Evolutionary conservation across 35 echinoderm and acorn worm genomes (phyloP).

Genomic region (Lytechinus pictus): DNA sequence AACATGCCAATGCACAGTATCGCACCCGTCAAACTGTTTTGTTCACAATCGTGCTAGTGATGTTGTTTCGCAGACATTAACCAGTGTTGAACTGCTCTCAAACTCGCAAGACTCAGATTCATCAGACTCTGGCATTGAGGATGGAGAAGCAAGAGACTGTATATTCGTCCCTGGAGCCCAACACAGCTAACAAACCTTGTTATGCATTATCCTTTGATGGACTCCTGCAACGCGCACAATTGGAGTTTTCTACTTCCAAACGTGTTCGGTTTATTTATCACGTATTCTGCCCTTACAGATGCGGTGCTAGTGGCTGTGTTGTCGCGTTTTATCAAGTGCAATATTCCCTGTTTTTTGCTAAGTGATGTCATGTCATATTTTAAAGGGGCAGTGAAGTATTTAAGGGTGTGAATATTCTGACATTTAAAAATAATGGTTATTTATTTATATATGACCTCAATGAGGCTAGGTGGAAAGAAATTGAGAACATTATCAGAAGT

Average conservation of each 20-base stretch:
- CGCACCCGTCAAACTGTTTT: slow-evolving; percentile 15
- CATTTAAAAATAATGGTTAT: neutral
- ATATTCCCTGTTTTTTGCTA: slow-evolving; percentile 41
- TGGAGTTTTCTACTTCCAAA: neutral
- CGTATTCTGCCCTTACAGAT: slow-evolving; percentile 47
- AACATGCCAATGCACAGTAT: slow-evolving; percentile 28
- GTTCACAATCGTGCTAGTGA: slow-evolving; percentile 16
- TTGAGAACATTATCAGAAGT: neutral
- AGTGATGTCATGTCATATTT: slow-evolving; percentile 22
- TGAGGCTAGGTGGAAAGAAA: slow-evolving; percentile 22
- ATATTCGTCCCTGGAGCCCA: neutral
- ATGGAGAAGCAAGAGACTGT: slow-evolving; percentile 41
- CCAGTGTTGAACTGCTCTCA: neutral
- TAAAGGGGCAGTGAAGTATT: slow-evolving; percentile 4
- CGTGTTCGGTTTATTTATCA: slow-evolving; percentile 32
- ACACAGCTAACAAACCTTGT: slow-evolving; percentile 44
- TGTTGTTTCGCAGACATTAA: slow-evolving; percentile 16
- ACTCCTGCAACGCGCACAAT: neutral
- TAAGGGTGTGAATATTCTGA: slow-evolving; percentile 3
- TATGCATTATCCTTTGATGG: neutral
- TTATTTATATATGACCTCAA: slow-evolving; percentile 33
- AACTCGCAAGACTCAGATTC: slow-evolving; percentile 47
- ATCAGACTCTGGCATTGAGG: slow-evolving; percentile 43
- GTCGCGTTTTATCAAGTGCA: slow-evolving; percentile 37
- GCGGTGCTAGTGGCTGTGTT: slow-evolving; percentile 53